Evolutionary conservation across 1,140 invertebrate species (phyloP).

Genomic region (Colletes latitarsis): DNA sequence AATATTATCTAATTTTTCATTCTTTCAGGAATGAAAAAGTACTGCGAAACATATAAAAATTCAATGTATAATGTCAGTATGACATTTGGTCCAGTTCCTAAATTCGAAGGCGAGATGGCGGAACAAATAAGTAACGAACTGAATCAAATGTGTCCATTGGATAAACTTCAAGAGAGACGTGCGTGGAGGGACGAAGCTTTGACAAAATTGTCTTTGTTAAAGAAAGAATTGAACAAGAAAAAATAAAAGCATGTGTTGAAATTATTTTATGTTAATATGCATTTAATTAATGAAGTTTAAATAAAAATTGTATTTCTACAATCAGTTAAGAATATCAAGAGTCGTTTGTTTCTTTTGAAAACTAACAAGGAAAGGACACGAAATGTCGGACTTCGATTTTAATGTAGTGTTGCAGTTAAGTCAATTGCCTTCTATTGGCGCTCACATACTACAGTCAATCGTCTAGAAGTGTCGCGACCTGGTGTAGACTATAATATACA

Average conservation of each 20-base stretch:
- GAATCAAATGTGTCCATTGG: conserved; percentile 87
- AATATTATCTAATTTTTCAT: neutral
- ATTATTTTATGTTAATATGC: neutral
- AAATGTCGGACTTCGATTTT: no score
- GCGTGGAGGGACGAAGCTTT: conserved; percentile 93
- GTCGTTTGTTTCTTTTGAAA: no score
- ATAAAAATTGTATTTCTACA: conserved; percentile 28
- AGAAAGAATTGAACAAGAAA: conserved; percentile 84
- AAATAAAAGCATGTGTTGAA: conserved; percentile 39
- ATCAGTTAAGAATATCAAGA: neutral
- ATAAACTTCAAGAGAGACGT: conserved; percentile 87
- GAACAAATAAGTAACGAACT: conserved; percentile 86
- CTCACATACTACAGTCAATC: no score
- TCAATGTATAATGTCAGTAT: conserved; percentile 89
- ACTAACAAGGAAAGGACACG: no score
- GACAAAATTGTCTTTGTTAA: conserved; percentile 90
- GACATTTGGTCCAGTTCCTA: conserved; percentile 88
- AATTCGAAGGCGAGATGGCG: conserved; percentile 86
- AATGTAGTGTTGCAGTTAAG: no score
- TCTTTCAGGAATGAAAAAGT: conserved; percentile 85
- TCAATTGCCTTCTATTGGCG: no score
- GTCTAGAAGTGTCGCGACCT: no score
- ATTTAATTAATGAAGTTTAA: conserved; percentile 23
- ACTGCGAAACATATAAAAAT: conserved; percentile 89
- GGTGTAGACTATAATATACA: no score